These are phyloP conservation scores for Mellilla xanthometata DNA, from an alignment of 2,888 invertebrate genomes.

Conservation along the genomic window DNA sequence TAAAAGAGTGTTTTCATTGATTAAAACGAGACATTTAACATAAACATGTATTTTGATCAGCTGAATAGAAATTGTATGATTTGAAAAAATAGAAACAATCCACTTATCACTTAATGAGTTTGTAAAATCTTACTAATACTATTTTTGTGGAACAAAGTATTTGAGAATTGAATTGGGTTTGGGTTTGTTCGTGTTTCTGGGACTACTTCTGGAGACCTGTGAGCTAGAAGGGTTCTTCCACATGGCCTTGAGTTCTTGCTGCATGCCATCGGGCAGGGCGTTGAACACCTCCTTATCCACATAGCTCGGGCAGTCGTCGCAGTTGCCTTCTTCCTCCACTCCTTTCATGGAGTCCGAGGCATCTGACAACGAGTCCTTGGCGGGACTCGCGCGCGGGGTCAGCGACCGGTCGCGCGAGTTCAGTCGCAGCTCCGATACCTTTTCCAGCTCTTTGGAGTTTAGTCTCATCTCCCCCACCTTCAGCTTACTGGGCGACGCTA, in stretches of 20 bases:
- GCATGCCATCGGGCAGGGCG: slow-evolving; percentile 87
- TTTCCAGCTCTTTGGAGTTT: slow-evolving; percentile 85
- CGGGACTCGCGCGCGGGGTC: slow-evolving; percentile 73
- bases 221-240: slow-evolving; percentile 82
- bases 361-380: slow-evolving; percentile 68
- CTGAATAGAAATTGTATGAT: slow-evolving; percentile 80
- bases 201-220: slow-evolving; percentile 64
- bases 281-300: slow-evolving; percentile 87
- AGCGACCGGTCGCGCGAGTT: slow-evolving; percentile 72
- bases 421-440: slow-evolving; percentile 71
- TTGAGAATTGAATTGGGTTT: slow-evolving; percentile 85
- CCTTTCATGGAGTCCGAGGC: slow-evolving; percentile 69
- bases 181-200: slow-evolving; percentile 77
- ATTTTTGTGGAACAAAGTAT: slow-evolving; percentile 87
- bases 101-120: slow-evolving; percentile 80
- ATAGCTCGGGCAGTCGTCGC: slow-evolving; percentile 84
- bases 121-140: slow-evolving; percentile 77
- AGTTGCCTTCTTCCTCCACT: slow-evolving; percentile 58
- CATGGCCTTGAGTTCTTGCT: slow-evolving; percentile 87
- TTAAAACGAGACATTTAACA: slow-evolving; percentile 58
- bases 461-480: slow-evolving; percentile 86
- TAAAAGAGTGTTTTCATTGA: slow-evolving; percentile 44
- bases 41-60: slow-evolving; percentile 82
- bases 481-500: slow-evolving; percentile 87
- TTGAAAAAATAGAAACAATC: slow-evolving; percentile 83